Evolutionary conservation across 2,888 invertebrate genomes (phyloP), one percentile per base, ranked within the genome.

Genomic region (Cyaniris semiargus): DNA sequence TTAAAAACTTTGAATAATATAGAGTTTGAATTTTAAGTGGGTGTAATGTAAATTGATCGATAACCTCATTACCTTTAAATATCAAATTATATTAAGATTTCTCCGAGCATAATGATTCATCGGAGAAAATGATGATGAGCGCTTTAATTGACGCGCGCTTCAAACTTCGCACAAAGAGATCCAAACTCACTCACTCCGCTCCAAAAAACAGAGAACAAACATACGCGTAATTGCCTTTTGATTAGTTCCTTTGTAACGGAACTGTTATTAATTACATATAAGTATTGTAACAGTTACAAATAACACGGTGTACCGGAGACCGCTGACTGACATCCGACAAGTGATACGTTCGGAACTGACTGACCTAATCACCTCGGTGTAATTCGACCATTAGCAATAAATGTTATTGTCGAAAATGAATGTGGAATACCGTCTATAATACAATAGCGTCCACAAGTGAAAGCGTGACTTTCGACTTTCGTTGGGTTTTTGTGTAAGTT

Each of bases 391-490:
- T 86, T 86, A 84, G 81, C 81, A 80, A 79, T 80, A 83, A 83
- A 83, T 82, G 79, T 81, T 83, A 85, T 86, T 88, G 88, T 89
- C 86, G 86, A 88, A 90, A 90, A 89, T 88, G 89, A 87, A 80
- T 82, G 79, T 82, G 81, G 80, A 78, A 80, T 81, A 79, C 80
- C 77, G 79, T 80, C 85, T 86, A 86, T 87, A 87, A 87, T 88
- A 90, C 90, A 89, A 89, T 89, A 88, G 87, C 85, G 89, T 85
- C 87, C 87, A 87, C 91, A 86, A 93, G 93, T 93, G 93, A 94
- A 94, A 94, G 93, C 91, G 89, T 89, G 85, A 91, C 93, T 94
- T 93, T 94, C 93, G 88, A 93, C 93, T 93, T 93, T 93, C 93
- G 89, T 93, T 92, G 89, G 88, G 89, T 93, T 93, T 93, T 93